Evolutionary conservation across 2,797 vertebrate species (phyloP).

Genomic region (Tadarida brasiliensis): DNA sequence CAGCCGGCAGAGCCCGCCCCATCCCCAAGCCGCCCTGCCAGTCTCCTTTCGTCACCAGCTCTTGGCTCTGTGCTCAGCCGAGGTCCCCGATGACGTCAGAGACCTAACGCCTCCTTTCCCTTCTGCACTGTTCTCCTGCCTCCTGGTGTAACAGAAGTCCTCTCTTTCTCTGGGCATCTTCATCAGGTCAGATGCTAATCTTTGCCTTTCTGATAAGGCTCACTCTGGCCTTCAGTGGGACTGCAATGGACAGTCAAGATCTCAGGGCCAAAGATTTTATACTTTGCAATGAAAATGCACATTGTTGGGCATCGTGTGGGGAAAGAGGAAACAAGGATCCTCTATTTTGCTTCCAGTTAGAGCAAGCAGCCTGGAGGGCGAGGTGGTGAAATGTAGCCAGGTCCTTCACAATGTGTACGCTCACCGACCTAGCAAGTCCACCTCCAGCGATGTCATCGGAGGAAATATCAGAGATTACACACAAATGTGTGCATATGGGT

Average conservation of each 20-base stretch:
- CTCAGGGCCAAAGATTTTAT: background rate
- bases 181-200: background rate
- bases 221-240: background rate
- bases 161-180: background rate
- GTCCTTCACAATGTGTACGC: rapidly evolving
- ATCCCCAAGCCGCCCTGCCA: background rate
- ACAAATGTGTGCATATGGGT: rapidly evolving
- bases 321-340: background rate
- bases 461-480: rapidly evolving
- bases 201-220: background rate
- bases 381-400: too few relatives aligned
- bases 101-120: background rate
- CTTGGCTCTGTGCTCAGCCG: background rate
- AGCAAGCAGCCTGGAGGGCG: background rate
- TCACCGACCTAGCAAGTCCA: background rate
- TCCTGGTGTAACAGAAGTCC: background rate
- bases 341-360: background rate
- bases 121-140: background rate
- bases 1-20: background rate
- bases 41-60: background rate
- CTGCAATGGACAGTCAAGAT: background rate
- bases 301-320: background rate
- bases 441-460: too few relatives aligned
- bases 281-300: background rate
- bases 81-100: background rate